Evolutionary conservation across 1,140 invertebrate species (phyloP).

Genomic region (Orius insidiosus): DNA sequence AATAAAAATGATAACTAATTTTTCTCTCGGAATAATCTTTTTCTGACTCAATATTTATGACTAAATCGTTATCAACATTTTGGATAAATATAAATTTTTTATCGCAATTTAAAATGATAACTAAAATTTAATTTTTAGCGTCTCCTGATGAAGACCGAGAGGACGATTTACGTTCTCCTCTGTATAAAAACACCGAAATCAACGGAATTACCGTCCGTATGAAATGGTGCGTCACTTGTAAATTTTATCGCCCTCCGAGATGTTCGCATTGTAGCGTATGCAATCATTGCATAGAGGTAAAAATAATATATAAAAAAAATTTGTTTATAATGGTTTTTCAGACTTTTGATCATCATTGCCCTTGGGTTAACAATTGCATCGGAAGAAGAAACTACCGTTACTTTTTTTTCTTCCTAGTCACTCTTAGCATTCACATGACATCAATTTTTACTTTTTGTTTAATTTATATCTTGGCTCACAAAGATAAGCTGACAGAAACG

Average conservation of each 20-base stretch:
- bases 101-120: background rate
- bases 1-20: no score
- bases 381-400: conserved; percentile 95
- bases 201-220: conserved; percentile 95
- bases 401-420: conserved; percentile 96
- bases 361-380: conserved; percentile 99
- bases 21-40: background rate
- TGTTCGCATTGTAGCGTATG: conserved; percentile 99
- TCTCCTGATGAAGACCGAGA: conserved; percentile 89
- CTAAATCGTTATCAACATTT: background rate
- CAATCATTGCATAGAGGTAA: conserved; percentile 95
- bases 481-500: conserved; percentile 58
- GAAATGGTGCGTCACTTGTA: conserved; percentile 99
- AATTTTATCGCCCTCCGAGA: conserved; percentile 95
- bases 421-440: conserved; percentile 91
- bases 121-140: conserved; percentile 36
- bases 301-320: conserved; percentile 17
- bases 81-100: background rate
- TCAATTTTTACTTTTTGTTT: conserved; percentile 88
- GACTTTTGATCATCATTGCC: conserved; percentile 99
- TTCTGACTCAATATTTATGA: background rate
- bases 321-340: conserved; percentile 35
- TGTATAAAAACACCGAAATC: conserved; percentile 95
- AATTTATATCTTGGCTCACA: conserved; percentile 75
- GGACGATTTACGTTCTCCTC: conserved; percentile 92